A percentile compares a stretch with the other conserved stretches of the same genome.
phyloP scores from a whole-genome alignment of 2,113 vertebrate species.

The Pseudopipra pipra region DNA sequence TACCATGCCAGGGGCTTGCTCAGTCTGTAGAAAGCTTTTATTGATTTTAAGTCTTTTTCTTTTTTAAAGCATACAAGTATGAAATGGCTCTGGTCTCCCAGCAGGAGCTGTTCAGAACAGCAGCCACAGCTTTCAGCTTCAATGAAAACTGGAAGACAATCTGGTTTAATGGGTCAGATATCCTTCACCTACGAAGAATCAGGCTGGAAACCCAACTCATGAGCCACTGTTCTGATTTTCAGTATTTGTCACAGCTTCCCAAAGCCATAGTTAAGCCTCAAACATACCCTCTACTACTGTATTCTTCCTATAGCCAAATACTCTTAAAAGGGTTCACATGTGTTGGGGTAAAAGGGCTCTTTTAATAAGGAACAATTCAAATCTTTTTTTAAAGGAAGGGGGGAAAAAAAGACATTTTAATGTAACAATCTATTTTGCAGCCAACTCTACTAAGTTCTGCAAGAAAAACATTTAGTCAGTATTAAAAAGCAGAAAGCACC shows the following conservation, averaged over 20 bases:
- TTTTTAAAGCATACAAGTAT: neutral
- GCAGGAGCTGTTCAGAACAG: neutral
- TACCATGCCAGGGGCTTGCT: too few species aligned
- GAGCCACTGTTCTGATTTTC: neutral
- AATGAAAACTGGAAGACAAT: neutral
- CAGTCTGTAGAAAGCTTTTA: neutral
- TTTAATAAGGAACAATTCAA: neutral
- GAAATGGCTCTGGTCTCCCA: neutral
- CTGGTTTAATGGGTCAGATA: neutral
- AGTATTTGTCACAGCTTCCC: neutral
- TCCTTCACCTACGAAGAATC: neutral
- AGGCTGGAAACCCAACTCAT: neutral
- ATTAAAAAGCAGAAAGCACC: slow-evolving; percentile 50
- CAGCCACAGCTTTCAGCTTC: neutral
- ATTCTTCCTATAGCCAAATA: neutral
- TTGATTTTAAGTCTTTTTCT: neutral
- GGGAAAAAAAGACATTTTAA: neutral
- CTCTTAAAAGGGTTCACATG: neutral
- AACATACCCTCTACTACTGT: neutral
- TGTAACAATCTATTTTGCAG: neutral
- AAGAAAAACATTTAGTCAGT: slow-evolving; percentile 44
- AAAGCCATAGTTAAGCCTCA: neutral
- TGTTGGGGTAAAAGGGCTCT: neutral
- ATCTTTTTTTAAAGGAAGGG: neutral
- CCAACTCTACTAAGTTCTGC: neutral